Percentiles rank a stretch among this genome's conserved stretches.
These are phyloP conservation scores for Apodemus agrarius DNA, from an alignment of 2,797 vertebrate genomes.

Conservation along the genomic window DNA sequence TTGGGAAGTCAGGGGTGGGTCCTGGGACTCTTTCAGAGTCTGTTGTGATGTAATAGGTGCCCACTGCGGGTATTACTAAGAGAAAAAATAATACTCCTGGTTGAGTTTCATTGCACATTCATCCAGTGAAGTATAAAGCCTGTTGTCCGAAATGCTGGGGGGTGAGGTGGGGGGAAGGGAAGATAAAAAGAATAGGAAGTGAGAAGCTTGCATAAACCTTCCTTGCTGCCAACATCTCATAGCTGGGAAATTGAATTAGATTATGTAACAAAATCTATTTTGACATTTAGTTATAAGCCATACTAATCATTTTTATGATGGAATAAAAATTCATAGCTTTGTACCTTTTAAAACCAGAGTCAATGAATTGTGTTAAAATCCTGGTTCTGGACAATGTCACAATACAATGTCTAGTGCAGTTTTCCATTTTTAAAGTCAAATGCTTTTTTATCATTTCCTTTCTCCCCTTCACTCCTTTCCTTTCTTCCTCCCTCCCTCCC, in stretches of 20 bases:
- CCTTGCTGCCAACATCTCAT: conserved; percentile 60
- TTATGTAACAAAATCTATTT: conserved; percentile 72
- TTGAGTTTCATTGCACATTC: conserved; percentile 37
- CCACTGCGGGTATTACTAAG: neutral
- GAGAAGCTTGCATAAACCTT: conserved; percentile 61
- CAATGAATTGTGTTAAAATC: conserved; percentile 62
- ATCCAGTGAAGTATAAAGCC: neutral
- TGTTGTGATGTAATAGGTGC: neutral
- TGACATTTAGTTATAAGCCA: conserved; percentile 77
- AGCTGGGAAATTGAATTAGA: conserved; percentile 78
- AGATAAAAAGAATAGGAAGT: conserved; percentile 3
- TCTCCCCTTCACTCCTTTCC: neutral
- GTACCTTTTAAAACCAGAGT: conserved; percentile 65
- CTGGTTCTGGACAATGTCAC: conserved; percentile 49
- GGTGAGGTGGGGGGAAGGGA: neutral
- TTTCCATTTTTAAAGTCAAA: conserved; percentile 51
- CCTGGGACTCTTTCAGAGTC: neutral
- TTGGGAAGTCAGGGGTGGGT: neutral
- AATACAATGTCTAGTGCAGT: conserved; percentile 44
- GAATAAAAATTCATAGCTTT: conserved; percentile 70
- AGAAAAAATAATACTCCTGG: neutral
- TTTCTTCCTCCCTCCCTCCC: neutral
- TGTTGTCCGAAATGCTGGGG: conserved; percentile 24
- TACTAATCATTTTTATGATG: conserved; percentile 77
- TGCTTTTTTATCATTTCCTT: neutral